A percentile compares a stretch with the other conserved stretches of the same genome.
These are phyloP conservation scores for Periplaneta americana DNA, from an alignment of 1,140 invertebrate species.

Conservation along the genomic window DNA sequence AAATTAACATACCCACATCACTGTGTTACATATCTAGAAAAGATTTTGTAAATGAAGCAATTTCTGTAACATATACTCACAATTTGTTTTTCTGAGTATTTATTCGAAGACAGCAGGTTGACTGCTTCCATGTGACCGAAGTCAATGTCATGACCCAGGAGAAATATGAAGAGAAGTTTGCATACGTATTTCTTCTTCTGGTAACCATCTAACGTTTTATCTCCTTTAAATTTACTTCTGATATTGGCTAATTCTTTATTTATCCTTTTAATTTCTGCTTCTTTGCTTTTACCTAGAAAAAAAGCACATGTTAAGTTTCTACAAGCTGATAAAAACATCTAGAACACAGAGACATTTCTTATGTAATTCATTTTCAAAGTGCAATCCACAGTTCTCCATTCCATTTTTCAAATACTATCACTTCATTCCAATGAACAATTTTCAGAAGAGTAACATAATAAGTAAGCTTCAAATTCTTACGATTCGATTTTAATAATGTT, in stretches of 20 bases:
- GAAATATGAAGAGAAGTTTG: slow-evolving; percentile 98
- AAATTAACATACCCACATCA: too few relatives aligned
- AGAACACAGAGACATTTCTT: background rate
- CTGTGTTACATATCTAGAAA: too few relatives aligned
- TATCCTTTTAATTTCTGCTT: slow-evolving; percentile 99
- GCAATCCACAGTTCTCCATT: background rate
- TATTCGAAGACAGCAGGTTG: slow-evolving; percentile 99
- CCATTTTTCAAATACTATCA: background rate
- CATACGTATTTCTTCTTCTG: slow-evolving; percentile 99
- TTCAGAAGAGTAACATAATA: background rate
- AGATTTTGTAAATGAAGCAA: too few relatives aligned
- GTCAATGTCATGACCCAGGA: slow-evolving; percentile 99
- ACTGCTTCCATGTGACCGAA: slow-evolving; percentile 99
- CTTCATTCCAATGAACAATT: background rate
- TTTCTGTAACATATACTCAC: too few relatives aligned
- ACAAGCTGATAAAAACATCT: background rate
- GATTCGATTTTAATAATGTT: background rate
- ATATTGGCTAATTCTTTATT: slow-evolving; percentile 99
- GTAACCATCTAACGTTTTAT: slow-evolving; percentile 99
- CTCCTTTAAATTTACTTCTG: slow-evolving; percentile 99
- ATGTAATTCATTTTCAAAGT: background rate
- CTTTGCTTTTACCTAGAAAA: slow-evolving; percentile 92
- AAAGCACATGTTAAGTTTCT: background rate
- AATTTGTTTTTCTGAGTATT: slow-evolving; percentile 99
- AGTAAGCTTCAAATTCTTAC: background rate